Percentiles rank a stretch among this genome's conserved stretches.
phyloP scores from a whole-genome alignment of 2,888 invertebrate genomes.

The Myopa tessellatipennis region DNA sequence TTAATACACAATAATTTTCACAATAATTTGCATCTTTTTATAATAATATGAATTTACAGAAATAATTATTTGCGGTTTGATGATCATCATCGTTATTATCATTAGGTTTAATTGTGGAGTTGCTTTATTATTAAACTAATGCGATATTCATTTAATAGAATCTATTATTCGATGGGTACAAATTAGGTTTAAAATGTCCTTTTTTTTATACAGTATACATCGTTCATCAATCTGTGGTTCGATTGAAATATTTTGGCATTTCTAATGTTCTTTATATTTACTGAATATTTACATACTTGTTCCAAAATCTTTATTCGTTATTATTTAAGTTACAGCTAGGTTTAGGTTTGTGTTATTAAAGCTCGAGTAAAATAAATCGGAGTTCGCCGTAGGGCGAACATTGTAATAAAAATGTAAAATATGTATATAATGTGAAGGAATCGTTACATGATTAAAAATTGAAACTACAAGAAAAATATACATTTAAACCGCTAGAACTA shows the following conservation, averaged over 20 bases:
- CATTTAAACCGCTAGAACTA: no score
- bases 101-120: neutral
- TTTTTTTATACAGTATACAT: neutral
- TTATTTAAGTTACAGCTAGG: neutral
- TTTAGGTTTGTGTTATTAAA: neutral
- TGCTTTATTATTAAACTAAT: neutral
- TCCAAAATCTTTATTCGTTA: neutral
- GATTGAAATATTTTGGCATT: constrained; percentile 34
- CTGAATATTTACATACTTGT: constrained; percentile 26
- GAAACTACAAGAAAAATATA: neutral
- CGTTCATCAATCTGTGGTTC: neutral
- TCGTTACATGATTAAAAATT: no score
- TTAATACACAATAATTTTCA: constrained; percentile 28
- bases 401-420: no score
- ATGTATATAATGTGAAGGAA: no score
- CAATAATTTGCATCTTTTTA: neutral
- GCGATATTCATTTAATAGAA: constrained; percentile 28
- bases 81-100: constrained; percentile 24
- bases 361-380: neutral
- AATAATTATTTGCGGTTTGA: constrained; percentile 6
- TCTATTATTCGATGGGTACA: constrained; percentile 35
- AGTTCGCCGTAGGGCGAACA: no score
- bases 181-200: constrained; percentile 13
- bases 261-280: constrained; percentile 15
- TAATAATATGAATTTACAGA: constrained; percentile 10